phyloP scores from a whole-genome alignment of 2,888 invertebrate species.

The Tenthredo amoena region DNA sequence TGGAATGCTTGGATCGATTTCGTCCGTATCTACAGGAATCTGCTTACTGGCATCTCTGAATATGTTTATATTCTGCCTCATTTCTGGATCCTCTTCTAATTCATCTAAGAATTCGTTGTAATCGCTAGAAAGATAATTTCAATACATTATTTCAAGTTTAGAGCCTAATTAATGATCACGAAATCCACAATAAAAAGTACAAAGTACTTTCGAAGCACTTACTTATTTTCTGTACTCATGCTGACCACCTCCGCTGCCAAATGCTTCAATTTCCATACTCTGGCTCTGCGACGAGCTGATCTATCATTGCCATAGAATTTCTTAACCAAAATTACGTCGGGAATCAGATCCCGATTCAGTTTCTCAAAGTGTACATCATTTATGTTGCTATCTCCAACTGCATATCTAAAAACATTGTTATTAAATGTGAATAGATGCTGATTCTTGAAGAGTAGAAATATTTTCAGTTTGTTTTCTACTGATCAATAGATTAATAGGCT shows the following conservation, averaged over 20 bases:
- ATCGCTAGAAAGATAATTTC: slow-evolving; percentile 82
- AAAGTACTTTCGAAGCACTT: slow-evolving; percentile 63
- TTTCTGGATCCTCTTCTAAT: slow-evolving; percentile 95
- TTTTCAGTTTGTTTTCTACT: background rate
- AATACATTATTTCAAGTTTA: background rate
- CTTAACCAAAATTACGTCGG: slow-evolving; percentile 97
- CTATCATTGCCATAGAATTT: slow-evolving; percentile 89
- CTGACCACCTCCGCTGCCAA: slow-evolving; percentile 86
- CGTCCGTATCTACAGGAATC: slow-evolving; percentile 81
- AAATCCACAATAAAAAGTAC: background rate
- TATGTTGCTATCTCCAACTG: slow-evolving; percentile 93
- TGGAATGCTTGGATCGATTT: slow-evolving; percentile 85
- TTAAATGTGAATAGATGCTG: background rate
- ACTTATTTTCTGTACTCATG: slow-evolving; percentile 83
- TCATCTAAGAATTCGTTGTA: slow-evolving; percentile 98
- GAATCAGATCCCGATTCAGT: slow-evolving; percentile 84
- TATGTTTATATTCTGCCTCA: slow-evolving; percentile 96
- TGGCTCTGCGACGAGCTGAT: slow-evolving; percentile 85
- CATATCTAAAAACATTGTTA: slow-evolving; percentile 83
- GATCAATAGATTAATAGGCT: slow-evolving; percentile 46
- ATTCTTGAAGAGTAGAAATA: slow-evolving; percentile 25
- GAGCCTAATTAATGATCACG: slow-evolving; percentile 9
- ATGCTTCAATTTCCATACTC: slow-evolving; percentile 95
- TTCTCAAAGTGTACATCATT: slow-evolving; percentile 95
- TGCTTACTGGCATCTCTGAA: slow-evolving; percentile 84